Evolutionary conservation across 1,140 invertebrate species (phyloP).

Genomic region (Solenopsis fugax): DNA sequence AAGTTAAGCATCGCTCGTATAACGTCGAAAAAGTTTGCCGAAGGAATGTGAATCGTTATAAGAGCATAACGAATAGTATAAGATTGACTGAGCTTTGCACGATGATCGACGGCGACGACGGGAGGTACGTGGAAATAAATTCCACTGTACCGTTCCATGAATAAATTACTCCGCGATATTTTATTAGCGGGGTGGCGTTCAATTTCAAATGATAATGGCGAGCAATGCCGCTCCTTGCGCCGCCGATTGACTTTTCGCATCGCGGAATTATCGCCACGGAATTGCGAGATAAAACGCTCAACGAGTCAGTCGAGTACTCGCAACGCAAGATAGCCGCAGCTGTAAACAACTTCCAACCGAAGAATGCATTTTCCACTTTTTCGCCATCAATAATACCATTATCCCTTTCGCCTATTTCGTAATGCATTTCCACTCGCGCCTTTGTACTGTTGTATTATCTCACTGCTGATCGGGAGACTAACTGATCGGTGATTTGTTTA

Average conservation of each 20-base stretch:
- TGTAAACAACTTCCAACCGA: slow-evolving; percentile 50
- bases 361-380: slow-evolving; percentile 53
- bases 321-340: slow-evolving; percentile 31
- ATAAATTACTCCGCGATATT: slow-evolving; percentile 46
- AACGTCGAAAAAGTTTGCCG: background rate
- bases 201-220: slow-evolving; percentile 54
- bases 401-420: slow-evolving; percentile 59
- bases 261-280: slow-evolving; percentile 50
- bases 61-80: background rate
- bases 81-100: background rate
- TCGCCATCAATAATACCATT: slow-evolving; percentile 43
- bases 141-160: background rate
- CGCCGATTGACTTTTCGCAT: slow-evolving; percentile 60
- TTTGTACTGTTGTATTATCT: slow-evolving; percentile 20
- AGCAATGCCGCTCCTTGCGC: slow-evolving; percentile 29
- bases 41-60: background rate
- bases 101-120: background rate
- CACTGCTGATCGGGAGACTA: slow-evolving; percentile 39
- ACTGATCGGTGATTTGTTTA: slow-evolving; percentile 37
- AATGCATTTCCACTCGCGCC: slow-evolving; percentile 35
- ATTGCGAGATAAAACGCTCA: slow-evolving; percentile 56
- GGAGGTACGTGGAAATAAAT: slow-evolving; percentile 29
- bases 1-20: background rate
- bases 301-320: slow-evolving; percentile 38
- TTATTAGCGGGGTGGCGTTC: slow-evolving; percentile 42